Percentiles rank a stretch among this genome's conserved stretches.
These are phyloP conservation scores for Nomada ruficornis DNA, from an alignment of 2,888 invertebrate genomes.

Conservation along the genomic window DNA sequence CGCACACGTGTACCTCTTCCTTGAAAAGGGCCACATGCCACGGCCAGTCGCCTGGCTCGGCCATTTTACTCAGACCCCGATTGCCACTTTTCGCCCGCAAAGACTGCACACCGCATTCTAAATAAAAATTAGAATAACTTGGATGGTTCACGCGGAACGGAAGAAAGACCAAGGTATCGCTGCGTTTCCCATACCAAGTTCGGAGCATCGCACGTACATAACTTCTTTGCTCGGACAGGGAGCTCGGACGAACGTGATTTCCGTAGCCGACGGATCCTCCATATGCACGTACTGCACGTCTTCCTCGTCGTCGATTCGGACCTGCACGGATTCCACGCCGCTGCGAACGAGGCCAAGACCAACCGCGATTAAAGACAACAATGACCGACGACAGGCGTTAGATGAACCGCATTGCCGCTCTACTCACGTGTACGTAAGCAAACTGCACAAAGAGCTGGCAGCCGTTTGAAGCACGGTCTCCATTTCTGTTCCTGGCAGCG, in stretches of 20 bases:
- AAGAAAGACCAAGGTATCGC: background rate
- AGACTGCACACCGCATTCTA: constrained; percentile 90
- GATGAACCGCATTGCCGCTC: background rate
- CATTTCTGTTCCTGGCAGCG: constrained; percentile 84
- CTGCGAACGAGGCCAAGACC: constrained; percentile 83
- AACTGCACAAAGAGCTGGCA: constrained; percentile 91
- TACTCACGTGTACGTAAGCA: constrained; percentile 91
- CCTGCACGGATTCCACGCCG: constrained; percentile 89
- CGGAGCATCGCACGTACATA: constrained; percentile 91
- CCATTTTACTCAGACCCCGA: constrained; percentile 89
- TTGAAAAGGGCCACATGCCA: constrained; percentile 94
- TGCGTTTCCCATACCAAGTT: constrained; percentile 87
- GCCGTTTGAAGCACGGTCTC: constrained; percentile 88
- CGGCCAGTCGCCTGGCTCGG: constrained; percentile 95
- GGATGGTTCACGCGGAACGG: background rate
- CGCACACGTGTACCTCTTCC: constrained; percentile 94
- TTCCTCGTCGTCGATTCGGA: constrained; percentile 87
- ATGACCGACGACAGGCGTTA: background rate
- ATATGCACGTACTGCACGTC: constrained; percentile 91
- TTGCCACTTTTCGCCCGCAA: constrained; percentile 84
- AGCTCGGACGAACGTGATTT: constrained; percentile 92
- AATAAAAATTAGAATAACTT: constrained; percentile 20
- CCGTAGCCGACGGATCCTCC: constrained; percentile 91
- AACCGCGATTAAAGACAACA: background rate
- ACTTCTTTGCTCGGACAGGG: constrained; percentile 91